Percentiles rank a stretch among this genome's conserved stretches.
phyloP scores from a whole-genome alignment of 2,113 vertebrate species.

The Labeo rohita region DNA sequence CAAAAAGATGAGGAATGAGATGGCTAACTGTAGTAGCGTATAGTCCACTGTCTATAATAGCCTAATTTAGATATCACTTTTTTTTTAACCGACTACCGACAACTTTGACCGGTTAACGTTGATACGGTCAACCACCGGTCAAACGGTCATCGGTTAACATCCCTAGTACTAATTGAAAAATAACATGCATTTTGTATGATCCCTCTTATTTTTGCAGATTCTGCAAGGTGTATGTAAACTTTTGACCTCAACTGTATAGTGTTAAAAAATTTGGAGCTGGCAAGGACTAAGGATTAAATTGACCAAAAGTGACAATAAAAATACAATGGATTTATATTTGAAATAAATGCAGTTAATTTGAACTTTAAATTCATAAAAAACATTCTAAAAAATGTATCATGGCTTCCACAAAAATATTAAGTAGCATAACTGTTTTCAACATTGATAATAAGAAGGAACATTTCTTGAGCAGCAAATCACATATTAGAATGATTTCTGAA shows the following conservation, averaged over 20 bases:
- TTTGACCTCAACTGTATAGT: background rate
- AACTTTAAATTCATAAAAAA: background rate
- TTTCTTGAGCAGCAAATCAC: background rate
- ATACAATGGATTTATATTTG: background rate
- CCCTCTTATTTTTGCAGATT: no score
- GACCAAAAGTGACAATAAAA: background rate
- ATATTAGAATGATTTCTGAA: background rate
- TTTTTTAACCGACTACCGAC: no score
- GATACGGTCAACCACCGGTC: no score
- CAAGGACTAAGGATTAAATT: background rate
- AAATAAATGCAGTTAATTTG: background rate
- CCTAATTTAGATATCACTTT: no score
- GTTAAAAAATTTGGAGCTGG: background rate
- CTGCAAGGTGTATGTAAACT: no score
- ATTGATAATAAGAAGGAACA: background rate
- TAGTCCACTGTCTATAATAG: no score
- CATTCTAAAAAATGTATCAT: background rate
- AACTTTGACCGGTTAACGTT: no score
- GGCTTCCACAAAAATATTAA: background rate
- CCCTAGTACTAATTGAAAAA: no score
- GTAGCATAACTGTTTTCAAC: background rate
- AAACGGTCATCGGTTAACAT: no score
- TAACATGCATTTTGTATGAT: no score
- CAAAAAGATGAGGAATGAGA: no score
- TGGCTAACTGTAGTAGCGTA: no score